Base-by-base conservation (phyloP, 2,888 invertebrate genomes). In the Leptopilina syphax region DNA sequence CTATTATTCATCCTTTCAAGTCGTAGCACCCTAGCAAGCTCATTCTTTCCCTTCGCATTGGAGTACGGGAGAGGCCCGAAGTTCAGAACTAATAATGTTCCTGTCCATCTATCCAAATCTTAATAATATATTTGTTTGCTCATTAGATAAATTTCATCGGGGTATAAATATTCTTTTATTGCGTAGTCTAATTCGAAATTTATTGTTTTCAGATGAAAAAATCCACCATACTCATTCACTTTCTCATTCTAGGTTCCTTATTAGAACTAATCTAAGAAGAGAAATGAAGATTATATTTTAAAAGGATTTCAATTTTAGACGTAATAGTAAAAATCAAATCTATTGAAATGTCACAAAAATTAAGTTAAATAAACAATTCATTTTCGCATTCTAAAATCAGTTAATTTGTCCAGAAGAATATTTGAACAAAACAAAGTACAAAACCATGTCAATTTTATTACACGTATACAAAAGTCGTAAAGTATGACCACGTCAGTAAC, bases 1-100 rank as follows among this genome's bases (percentile, higher is more conserved):
- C 83, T 82, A 84, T 84, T 84, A 84, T 82, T 84, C 83, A 84
- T 83, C 82, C 82, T 83, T 84, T 80, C 82, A 83, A 79, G 76
- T 77, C 77, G 76, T 34, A 76, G 68, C 77, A 57, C 78, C 73
- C 73, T 57, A 73, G n/a, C 34, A 9, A 24, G 27, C 54, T 68
- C 27, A 68, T 68, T 68, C 47, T 50, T 68, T 68, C 68, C 68
- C 68, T 44, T 68, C 50, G 34, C 50, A 27, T 54, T 54, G 54
- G 34, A 34, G 57, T 70, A 50, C 47, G 47, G 50, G 54, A 34
- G 34, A 27, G 70, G 27, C 13, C 8, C 70, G 5, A 70, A 70
- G 50, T 70, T 70, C 54, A 34, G 27, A 54, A 54, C 54, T 70
- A 73, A 73, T 73, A 73, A 73, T 73, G 54, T 27, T 34, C 34